Evolutionary conservation across 2,888 invertebrate genomes (phyloP), one percentile per base, ranked within the genome.

Genomic region (Spisula subtruncata): DNA sequence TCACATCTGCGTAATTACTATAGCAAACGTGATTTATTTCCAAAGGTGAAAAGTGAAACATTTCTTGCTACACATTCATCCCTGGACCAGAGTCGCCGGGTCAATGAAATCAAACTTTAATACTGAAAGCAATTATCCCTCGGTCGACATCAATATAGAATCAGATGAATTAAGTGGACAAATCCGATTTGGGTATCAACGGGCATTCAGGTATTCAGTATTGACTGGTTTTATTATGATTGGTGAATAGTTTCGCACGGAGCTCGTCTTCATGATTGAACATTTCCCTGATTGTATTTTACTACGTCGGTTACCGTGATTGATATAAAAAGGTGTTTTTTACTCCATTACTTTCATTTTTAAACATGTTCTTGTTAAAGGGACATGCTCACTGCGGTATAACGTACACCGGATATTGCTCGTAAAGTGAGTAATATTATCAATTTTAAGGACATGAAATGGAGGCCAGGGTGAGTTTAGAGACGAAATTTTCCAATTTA

Each of bases 51-150:
- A 41, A 41, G 41, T 41, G 41, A 41, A 41, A 41, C 41, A 8
- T 8, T 41, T 41, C 41, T 41, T 41, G 41, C 41, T 41, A 41
- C 8, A 41, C 2, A 41, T 41, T 41, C 41, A 41, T 41, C 41
- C 41, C 41, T n/a, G 41, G 41, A 41, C 41, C 41, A 5, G 41
- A 41, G 41, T 41, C 41, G 41, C 41, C 41, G 14, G 60, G 60
- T 32, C 75, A 75, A 75, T 75, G 75, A 32, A 75, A 75, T 75
- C 75, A 29, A 75, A 35, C 32, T 18, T 75, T 32, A 75, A 35
- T 32, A 75, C n/a, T 35, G 32, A 32, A 75, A 35, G 75, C 75
- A 75, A 75, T 75, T 75, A 75, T 35, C 32, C 25, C 10, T 18
- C 32, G 35, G 35, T 18, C 16, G 75, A 32, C 32, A 32, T 35